Conservation (phyloP, 1,140 invertebrate genomes). For the Hylaeus volcanicus region DNA sequence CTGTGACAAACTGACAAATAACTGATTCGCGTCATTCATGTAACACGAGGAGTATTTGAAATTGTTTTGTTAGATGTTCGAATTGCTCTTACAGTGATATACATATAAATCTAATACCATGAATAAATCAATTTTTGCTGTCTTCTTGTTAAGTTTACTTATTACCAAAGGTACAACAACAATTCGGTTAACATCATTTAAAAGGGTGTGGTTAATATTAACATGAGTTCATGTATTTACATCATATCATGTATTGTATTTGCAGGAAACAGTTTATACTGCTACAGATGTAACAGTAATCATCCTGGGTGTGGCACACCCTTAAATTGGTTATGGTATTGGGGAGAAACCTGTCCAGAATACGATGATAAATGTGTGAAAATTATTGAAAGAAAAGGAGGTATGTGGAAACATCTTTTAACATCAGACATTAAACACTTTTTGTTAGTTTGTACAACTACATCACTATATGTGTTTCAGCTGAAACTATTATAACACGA, state of each 20-base stretch:
- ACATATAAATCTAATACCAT: conserved; percentile 11
- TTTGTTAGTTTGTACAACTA: background rate
- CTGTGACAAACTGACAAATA: no score
- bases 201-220: conserved; percentile 34
- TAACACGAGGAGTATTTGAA: background rate
- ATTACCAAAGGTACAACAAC: conserved; percentile 42
- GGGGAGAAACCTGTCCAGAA: conserved; percentile 89
- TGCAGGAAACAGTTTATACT: conserved; percentile 83
- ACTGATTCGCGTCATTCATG: background rate
- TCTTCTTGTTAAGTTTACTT: conserved; percentile 34
- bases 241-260: conserved; percentile 19
- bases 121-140: conserved; percentile 10
- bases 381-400: conserved; percentile 92
- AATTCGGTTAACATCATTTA: background rate
- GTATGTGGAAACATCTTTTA: conserved; percentile 75
- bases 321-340: conserved; percentile 92
- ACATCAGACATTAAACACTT: background rate
- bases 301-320: conserved; percentile 92
- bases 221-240: background rate
- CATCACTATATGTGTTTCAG: conserved; percentile 78
- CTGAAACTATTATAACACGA: conserved; percentile 89
- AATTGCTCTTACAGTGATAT: background rate
- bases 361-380: conserved; percentile 94
- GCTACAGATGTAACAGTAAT: conserved; percentile 94
- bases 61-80: background rate